Percentiles rank a stretch among this genome's conserved stretches.
These are phyloP conservation scores for Drosophila subobscura DNA, from an alignment of 1,140 invertebrate genomes.

Conservation along the genomic window DNA sequence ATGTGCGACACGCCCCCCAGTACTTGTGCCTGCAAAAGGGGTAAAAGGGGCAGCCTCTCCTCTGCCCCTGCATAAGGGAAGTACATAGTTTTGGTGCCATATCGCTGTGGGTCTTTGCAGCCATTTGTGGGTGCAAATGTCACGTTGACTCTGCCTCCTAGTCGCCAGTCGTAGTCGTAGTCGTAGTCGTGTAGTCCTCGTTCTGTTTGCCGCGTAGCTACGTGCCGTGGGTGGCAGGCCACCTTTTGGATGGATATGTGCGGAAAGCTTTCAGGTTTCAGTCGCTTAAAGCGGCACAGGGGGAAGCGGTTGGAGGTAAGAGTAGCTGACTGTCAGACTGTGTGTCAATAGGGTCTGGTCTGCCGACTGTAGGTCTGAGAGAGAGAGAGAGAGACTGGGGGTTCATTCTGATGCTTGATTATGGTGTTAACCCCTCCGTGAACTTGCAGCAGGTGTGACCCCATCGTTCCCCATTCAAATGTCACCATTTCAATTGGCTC, in stretches of 20 bases:
- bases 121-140: conserved; percentile 79
- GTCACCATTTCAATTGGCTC: conserved; percentile 20
- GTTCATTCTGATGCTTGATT: conserved; percentile 67
- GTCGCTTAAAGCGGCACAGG: conserved; percentile 2
- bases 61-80: conserved; percentile 22
- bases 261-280: background rate
- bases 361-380: background rate
- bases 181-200: conserved; percentile 36
- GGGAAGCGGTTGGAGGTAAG: background rate
- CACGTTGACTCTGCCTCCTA: conserved; percentile 71
- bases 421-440: conserved; percentile 75
- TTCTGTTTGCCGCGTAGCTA: conserved; percentile 57
- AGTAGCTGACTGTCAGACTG: background rate
- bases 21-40: too few relatives aligned
- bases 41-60: too few relatives aligned
- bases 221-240: conserved; percentile 29
- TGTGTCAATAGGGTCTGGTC: conserved; percentile 9
- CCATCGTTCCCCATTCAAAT: conserved; percentile 36
- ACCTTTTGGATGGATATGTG: background rate
- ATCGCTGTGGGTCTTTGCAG: conserved; percentile 48
- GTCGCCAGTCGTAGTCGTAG: conserved; percentile 44
- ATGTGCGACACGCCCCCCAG: conserved; percentile 45
- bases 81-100: conserved; percentile 48
- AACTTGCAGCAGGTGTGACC: conserved; percentile 69
- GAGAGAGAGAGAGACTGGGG: conserved; percentile 39